A percentile compares a stretch with the other conserved stretches of the same genome.
Evolutionary conservation across 2,113 vertebrate species (phyloP).

Genomic region (Platysteira castanea): DNA sequence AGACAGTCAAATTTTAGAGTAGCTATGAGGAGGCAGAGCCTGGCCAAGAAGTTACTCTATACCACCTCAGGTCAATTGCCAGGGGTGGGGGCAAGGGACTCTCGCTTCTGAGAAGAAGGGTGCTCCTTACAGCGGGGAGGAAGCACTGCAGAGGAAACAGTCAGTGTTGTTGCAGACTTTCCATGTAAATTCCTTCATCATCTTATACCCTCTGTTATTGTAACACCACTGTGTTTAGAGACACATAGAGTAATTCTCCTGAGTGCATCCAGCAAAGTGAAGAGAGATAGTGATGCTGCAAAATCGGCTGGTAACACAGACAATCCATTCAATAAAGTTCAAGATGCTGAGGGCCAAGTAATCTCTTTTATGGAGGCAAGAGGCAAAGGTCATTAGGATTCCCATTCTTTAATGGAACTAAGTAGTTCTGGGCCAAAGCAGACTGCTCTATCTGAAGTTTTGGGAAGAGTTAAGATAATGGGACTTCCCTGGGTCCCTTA

Average conservation of each 20-base stretch:
- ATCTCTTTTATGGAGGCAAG: not conserved
- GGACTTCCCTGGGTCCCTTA: not conserved
- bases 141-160: not conserved
- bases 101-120: not conserved
- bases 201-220: not conserved
- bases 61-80: not conserved
- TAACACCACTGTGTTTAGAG: not conserved
- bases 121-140: not conserved
- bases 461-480: not conserved
- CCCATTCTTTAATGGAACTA: not conserved
- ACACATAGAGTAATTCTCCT: not conserved
- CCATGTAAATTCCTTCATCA: not conserved
- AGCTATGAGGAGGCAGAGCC: not conserved
- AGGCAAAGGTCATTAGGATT: not conserved
- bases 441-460: not conserved
- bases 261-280: not conserved
- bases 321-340: not conserved
- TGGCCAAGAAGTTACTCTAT: not conserved
- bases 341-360: not conserved
- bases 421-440: not conserved
- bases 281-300: not conserved
- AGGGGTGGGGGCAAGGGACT: accelerated
- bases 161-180: not conserved
- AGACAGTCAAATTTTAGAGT: not conserved
- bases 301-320: not conserved